Evolutionary conservation across 2,888 invertebrate genomes (phyloP).

Genomic region (Drosophila borealis): DNA sequence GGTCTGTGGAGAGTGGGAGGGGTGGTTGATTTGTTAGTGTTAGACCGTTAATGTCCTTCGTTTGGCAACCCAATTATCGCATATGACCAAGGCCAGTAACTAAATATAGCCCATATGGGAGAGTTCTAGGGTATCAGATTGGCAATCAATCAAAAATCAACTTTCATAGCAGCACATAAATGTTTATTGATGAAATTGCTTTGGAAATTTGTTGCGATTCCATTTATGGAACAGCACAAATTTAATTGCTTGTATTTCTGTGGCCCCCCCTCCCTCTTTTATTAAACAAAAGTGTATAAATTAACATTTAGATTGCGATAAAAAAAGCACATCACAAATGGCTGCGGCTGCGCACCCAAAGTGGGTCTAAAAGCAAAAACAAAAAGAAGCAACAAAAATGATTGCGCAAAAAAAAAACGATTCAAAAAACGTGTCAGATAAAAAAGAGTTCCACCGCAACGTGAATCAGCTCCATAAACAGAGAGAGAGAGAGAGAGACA

Average conservation of each 20-base stretch:
- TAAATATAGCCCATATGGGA: not conserved
- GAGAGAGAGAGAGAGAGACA: not conserved
- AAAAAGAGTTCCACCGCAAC: conserved; percentile 44
- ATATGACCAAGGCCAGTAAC: conserved; percentile 17
- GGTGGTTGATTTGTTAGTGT: conserved; percentile 3
- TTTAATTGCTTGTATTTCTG: conserved; percentile 38
- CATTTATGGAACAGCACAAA: conserved; percentile 34
- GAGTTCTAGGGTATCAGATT: conserved; percentile 10
- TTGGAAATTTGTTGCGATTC: conserved; percentile 36
- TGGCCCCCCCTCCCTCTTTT: not conserved
- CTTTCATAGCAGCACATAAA: conserved; percentile 59
- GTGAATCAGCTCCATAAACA: conserved; percentile 44
- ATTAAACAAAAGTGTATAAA: conserved; percentile 34
- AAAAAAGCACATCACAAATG: conserved; percentile 10
- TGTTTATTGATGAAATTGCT: conserved; percentile 62
- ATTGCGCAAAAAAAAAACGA: conserved; percentile 59
- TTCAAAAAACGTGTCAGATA: conserved; percentile 68
- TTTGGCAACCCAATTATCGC: conserved; percentile 21
- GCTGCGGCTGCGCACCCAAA: not conserved
- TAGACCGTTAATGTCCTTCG: conserved; percentile 57
- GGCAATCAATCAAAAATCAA: conserved; percentile 68
- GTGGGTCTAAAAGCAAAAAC: not conserved
- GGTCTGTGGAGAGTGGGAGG: too few species aligned
- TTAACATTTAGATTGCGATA: conserved; percentile 36
- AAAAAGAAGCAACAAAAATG: conserved; percentile 12